Evolutionary conservation across 2,113 vertebrate species (phyloP).

Genomic region (Rattus norvegicus): GRCr8 NC_086037.1:47899501-47900000

Average conservation of each 20-base stretch:
- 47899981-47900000: neutral
- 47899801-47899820: neutral
- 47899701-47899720: neutral
- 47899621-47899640: neutral
- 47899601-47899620: neutral
- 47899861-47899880: neutral
- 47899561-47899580: too few relatives aligned
- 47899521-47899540: too few relatives aligned
- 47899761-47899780: neutral
- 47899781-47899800: neutral
- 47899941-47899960: neutral
- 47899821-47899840: neutral
- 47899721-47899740: neutral
- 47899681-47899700: neutral
- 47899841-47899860: neutral
- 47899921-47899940: fast-evolving
- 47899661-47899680: neutral
- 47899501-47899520: too few relatives aligned
- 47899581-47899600: neutral
- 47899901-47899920: neutral
- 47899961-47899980: neutral
- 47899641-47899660: neutral
- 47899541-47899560: too few relatives aligned
- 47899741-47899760: neutral
- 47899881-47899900: neutral